A percentile compares a stretch with the other conserved stretches of the same genome.
These are phyloP conservation scores for Oreochromis spilurus DNA, from an alignment of 2,113 vertebrate species.

Conservation along the genomic window DNA sequence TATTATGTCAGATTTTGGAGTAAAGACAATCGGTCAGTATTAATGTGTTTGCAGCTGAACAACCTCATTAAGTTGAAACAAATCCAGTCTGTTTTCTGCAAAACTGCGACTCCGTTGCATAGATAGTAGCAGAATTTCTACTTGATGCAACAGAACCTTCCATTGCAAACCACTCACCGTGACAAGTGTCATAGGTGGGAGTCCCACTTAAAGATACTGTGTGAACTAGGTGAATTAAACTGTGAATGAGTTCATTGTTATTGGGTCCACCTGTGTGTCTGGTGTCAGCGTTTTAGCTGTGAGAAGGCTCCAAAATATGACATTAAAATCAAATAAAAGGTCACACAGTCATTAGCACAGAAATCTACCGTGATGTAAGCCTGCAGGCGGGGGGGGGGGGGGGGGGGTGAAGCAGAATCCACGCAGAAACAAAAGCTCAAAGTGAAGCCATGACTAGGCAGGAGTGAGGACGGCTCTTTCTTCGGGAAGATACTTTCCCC, in stretches of 20 bases:
- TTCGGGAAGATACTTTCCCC: neutral
- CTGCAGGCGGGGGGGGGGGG: neutral
- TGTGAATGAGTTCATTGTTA: neutral
- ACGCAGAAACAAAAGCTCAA: neutral
- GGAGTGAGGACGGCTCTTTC: neutral
- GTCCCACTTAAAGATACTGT: neutral
- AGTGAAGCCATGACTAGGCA: neutral
- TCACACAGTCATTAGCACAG: neutral
- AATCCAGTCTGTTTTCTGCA: neutral
- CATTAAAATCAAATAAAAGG: neutral
- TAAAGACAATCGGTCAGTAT: neutral
- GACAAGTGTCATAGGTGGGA: neutral
- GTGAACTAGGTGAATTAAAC: neutral
- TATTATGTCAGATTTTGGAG: fast-evolving
- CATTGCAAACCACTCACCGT: neutral
- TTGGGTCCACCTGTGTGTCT: neutral
- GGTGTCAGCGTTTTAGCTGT: neutral
- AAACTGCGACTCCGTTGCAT: fast-evolving
- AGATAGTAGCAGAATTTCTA: neutral
- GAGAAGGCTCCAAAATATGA: neutral
- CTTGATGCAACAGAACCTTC: neutral
- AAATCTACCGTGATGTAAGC: neutral
- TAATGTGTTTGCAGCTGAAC: neutral
- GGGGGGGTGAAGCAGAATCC: neutral
- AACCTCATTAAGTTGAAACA: neutral